A percentile compares a stretch with the other conserved stretches of the same genome.
phyloP scores from a whole-genome alignment of 2,888 invertebrate genomes.

The Sepioteuthis lessoniana region DNA sequence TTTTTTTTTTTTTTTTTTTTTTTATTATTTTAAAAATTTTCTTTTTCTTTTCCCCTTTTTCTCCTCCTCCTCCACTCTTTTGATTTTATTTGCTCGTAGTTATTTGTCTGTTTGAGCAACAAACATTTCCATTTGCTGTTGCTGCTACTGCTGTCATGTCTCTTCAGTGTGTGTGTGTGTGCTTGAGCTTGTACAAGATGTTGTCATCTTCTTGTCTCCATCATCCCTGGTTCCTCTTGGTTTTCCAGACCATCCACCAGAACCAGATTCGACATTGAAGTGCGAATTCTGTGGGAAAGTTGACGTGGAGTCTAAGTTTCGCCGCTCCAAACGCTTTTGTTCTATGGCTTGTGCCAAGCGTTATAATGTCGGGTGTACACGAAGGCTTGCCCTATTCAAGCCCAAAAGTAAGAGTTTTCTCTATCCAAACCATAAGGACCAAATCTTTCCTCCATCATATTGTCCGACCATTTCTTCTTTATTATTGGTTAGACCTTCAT shows the following conservation, averaged over 20 bases:
- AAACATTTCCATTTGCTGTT: not conserved
- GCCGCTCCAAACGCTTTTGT: conserved; percentile 83
- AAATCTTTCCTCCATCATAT: not conserved
- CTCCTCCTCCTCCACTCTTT: not conserved
- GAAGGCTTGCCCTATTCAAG: conserved; percentile 64
- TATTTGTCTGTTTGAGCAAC: not conserved
- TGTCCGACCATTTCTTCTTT: not conserved
- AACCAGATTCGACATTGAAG: conserved; percentile 56
- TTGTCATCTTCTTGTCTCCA: not conserved
- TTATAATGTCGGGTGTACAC: conserved; percentile 76
- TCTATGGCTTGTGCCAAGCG: conserved; percentile 83
- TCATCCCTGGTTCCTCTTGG: conserved; percentile 37
- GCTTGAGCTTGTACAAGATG: not conserved
- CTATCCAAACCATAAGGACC: not conserved
- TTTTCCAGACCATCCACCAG: conserved; percentile 44
- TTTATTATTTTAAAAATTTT: too few relatives aligned
- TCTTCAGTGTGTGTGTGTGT: conserved; percentile 2
- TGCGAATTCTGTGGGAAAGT: conserved; percentile 86
- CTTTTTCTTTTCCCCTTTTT: too few relatives aligned
- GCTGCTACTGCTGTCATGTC: not conserved
- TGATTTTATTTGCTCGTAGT: not conserved
- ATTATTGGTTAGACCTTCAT: not conserved
- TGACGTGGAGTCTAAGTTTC: conserved; percentile 81
- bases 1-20: not conserved
- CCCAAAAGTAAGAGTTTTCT: conserved; percentile 53